Evolutionary conservation across 2,888 invertebrate genomes (phyloP), one percentile per base, ranked within the genome.

Genomic region (Teleogryllus oceanicus): DNA sequence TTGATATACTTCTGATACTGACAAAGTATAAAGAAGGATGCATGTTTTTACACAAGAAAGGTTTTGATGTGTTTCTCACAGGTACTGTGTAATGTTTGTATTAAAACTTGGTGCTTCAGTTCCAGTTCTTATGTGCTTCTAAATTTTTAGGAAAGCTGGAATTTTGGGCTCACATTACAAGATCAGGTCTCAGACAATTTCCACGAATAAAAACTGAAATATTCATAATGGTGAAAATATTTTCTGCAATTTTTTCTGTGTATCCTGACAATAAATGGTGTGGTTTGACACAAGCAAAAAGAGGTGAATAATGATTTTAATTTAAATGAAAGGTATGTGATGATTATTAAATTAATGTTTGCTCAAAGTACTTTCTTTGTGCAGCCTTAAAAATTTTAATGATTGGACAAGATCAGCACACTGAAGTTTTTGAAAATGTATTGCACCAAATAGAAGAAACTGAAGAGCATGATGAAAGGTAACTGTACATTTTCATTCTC

Each of bases 401-500:
- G n/a, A 62, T n/a, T 11, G n/a, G 16, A 18, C 62, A 62, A 62
- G 62, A 62, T n/a, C 62, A 62, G 62, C 13, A 62, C 62, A 62
- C 13, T 12, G 62, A 62, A 18, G 13, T 62, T 18, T 62, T 62
- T 16, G 62, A 62, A 62, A n/a, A 62, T 62, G 62, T 62, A 8
- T 62, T 62, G 62, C 62, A 62, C 62, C 62, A 62, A 62, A 18
- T 62, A n/a, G 62, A 62, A 62, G 62, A 62, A 5, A 13, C 62
- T 18, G 62, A 62, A 62, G n/a, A 62, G n/a, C n/a, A 62, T 62
- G n/a, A 62, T 62, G 62, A 62, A 62, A 62, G 62, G 62, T 62
- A 62, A 8, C 1, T 62, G n/a, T 18, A 62, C 8, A 62, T 37
- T 37, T 37, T 37, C 37, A 37, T 37, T 37, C 37, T 37, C 37